Percentiles rank a stretch among this genome's conserved stretches.
Evolutionary conservation across 2,888 invertebrate species (phyloP).

Genomic region (Drosophila kanekoi): DNA sequence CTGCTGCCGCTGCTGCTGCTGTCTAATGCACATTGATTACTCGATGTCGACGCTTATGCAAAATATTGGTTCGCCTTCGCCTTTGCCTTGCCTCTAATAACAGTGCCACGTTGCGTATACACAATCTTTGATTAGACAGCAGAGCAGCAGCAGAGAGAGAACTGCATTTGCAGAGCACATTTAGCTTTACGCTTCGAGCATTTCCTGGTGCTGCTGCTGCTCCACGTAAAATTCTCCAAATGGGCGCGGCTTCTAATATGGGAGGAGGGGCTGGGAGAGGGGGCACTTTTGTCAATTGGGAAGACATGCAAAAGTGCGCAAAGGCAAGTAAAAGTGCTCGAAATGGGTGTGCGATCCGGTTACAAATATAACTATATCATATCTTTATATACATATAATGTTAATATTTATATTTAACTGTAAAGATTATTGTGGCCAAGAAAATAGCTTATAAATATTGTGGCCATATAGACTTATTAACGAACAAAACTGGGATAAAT

Average conservation of each 20-base stretch:
- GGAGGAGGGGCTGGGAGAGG: too few relatives aligned
- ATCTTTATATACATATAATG: too few relatives aligned
- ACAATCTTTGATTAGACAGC: conserved; percentile 69
- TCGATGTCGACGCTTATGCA: conserved; percentile 71
- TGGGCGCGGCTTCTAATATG: conserved; percentile 37
- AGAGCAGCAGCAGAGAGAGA: conserved; percentile 3
- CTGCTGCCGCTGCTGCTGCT: conserved; percentile 19
- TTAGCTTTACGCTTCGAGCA: conserved; percentile 20
- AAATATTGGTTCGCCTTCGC: conserved; percentile 48
- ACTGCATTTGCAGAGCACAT: background rate
- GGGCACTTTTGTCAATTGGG: background rate
- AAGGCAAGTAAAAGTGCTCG: conserved; percentile 15
- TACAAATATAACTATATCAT: too few relatives aligned
- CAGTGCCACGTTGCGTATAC: conserved; percentile 71
- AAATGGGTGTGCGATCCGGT: too few relatives aligned
- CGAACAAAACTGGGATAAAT: too few relatives aligned
- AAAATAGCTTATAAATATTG: too few relatives aligned
- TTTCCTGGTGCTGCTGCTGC: conserved; percentile 36
- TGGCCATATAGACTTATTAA: too few relatives aligned
- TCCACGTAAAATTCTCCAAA: conserved; percentile 38
- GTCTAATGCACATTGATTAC: conserved; percentile 61
- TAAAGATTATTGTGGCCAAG: too few relatives aligned
- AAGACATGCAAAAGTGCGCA: conserved; percentile 2
- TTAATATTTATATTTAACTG: too few relatives aligned
- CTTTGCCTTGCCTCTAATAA: conserved; percentile 49